Conservation (phyloP, 2,888 invertebrate genomes). For the Diarsia rubi region DNA sequence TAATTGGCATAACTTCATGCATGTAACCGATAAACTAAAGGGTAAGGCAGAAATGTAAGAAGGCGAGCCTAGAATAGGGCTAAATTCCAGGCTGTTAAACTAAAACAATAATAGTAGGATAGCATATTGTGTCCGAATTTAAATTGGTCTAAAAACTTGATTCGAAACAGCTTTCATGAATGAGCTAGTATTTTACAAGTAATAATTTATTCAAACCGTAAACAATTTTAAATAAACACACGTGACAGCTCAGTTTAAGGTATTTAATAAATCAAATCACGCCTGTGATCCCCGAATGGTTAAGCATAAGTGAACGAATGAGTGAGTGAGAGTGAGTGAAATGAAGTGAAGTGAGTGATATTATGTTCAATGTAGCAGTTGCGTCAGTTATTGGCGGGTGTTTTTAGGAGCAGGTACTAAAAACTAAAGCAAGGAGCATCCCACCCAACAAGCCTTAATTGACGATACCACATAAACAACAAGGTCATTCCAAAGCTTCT, state of each 20-base stretch:
- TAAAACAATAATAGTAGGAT: neutral
- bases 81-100: neutral
- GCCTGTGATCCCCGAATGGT: no score
- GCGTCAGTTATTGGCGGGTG: no score
- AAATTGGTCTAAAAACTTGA: neutral
- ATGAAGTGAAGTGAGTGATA: no score
- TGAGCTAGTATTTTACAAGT: no score
- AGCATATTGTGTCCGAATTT: neutral
- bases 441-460: neutral
- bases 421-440: no score
- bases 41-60: neutral
- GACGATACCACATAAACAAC: neutral
- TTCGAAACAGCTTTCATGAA: neutral
- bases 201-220: no score
- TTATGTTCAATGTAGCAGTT: no score
- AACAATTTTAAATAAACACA: no score
- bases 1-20: conserved; percentile 24
- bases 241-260: neutral
- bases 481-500: neutral
- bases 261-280: neutral
- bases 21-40: no score
- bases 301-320: no score
- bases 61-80: neutral
- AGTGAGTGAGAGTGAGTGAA: no score
- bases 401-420: no score